Conservation (phyloP, 37 sponge, comb jelly and placozoan species). For the Halichondria panicea region DNA sequence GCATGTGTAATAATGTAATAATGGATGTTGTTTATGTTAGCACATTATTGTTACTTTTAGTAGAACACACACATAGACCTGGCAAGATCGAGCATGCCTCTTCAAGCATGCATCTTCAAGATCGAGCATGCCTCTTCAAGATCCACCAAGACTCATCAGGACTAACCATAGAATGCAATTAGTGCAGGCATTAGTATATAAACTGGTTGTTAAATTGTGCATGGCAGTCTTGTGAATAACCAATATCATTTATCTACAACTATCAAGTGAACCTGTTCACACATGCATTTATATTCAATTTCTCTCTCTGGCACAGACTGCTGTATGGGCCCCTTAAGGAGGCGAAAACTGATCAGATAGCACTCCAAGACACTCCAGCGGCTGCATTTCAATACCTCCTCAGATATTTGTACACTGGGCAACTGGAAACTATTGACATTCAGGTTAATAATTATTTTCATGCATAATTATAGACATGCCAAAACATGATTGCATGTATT, state of each 20-base stretch:
- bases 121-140: too few relatives aligned
- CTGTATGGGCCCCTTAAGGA: slow-evolving; percentile 40
- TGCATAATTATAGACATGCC: too few relatives aligned
- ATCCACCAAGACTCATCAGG: neutral
- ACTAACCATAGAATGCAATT: neutral
- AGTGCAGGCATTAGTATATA: neutral
- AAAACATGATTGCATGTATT: too few relatives aligned
- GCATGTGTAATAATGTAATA: too few relatives aligned
- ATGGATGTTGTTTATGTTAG: neutral
- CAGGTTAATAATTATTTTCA: slow-evolving; percentile 1
- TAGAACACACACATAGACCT: too few relatives aligned
- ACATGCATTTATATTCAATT: neutral
- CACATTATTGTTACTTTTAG: neutral
- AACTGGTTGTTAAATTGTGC: neutral
- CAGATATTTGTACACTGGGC: slow-evolving; percentile 32
- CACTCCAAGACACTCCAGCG: slow-evolving; percentile 21
- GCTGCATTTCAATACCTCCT: slow-evolving; percentile 29
- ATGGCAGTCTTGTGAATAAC: too few relatives aligned
- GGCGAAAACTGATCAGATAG: slow-evolving; percentile 4
- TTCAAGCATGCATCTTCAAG: too few relatives aligned
- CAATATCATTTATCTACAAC: too few relatives aligned
- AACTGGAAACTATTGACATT: neutral
- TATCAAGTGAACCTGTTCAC: too few relatives aligned
- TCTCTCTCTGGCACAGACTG: neutral
- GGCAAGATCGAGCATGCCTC: too few relatives aligned